Base-by-base conservation (phyloP, 2,797 vertebrate species). In the Naso thynnoides region DNA sequence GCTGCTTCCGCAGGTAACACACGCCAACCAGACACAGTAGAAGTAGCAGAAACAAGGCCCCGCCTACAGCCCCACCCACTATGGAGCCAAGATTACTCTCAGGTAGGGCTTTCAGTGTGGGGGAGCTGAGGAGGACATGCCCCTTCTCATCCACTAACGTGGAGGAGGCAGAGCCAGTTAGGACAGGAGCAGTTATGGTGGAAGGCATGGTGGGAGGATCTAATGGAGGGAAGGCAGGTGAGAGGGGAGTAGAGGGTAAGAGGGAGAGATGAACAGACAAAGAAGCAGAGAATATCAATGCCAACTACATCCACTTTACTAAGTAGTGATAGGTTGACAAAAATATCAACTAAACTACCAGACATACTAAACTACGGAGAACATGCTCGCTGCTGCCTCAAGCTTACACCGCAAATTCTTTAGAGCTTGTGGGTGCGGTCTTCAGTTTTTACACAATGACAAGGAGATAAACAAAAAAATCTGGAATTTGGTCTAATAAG, bases 131-230 rank as follows among this genome's bases (percentile, higher is more conserved):
- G 79, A 95, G 90, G 82, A 96, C 95, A 87, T 95, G 94, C 90
- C 90, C 95, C 75, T 93, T 92, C 78, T 92, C 92, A 71, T 91
- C 91, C 84, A 93, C 89, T 70, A 88, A 86, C 88, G 95, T 95
- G 91, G 96, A 94, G 94, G 96, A 94, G 93, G 92, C 93, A 92
- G 94, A 96, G 90, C 95, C 93, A 76, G 95, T 95, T 92, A 96
- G 96, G 93, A 95, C 93, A 91, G 95, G 96, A 95, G 95, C 96
- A 90, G 96, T 96, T 94, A 96, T 92, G 94, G 97, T 95, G 92
- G 94, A 93, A 88, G 95, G 96, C 93, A 96, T 96, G 95, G 96
- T 96, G 95, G 98, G 97, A 97, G 98, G 97, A 96, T 99, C 98
- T 99, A 97, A 97, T 97, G 96, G 89, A 96, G 94, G 96, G 93